phyloP scores from a whole-genome alignment of 1,140 invertebrate genomes.

The Bombyx mori region ASM3026992v2 NC_085119.1:6830501-6831000 shows the following conservation, averaged over 20 bases:
- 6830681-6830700: constrained; percentile 3
- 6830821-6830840: constrained; percentile 42
- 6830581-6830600: too few species aligned
- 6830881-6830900: constrained; percentile 16
- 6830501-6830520: too few species aligned
- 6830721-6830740: constrained; percentile 27
- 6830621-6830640: too few species aligned
- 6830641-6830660: too few species aligned
- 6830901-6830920: constrained; percentile 31
- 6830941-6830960: background rate
- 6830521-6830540: too few species aligned
- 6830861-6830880: constrained; percentile 13
- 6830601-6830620: too few species aligned
- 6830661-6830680: too few species aligned
- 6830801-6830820: constrained; percentile 42
- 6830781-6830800: constrained; percentile 32
- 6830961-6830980: constrained; percentile 40
- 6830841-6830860: constrained; percentile 29
- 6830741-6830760: constrained; percentile 24
- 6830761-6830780: constrained; percentile 62
- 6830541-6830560: too few species aligned
- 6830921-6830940: constrained; percentile 35
- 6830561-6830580: too few species aligned
- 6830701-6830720: constrained; percentile 1
- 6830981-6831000: constrained; percentile 1